Percentiles rank a stretch among this genome's conserved stretches.
Conservation (phyloP, 1,140 invertebrate species). For the Drosophila busckii region DNA sequence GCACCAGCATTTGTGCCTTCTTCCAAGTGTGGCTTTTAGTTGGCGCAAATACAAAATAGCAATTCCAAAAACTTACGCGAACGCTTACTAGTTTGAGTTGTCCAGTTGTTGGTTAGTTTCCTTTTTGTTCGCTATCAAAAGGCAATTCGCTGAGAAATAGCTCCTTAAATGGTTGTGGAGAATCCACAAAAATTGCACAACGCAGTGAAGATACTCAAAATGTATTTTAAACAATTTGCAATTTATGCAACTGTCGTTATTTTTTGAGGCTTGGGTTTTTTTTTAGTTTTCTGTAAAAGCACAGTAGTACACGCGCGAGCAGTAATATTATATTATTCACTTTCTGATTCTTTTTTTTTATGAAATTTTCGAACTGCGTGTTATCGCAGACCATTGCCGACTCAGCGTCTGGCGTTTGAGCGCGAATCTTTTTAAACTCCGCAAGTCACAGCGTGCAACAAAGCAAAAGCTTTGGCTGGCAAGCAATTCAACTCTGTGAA, state of each 20-base stretch:
- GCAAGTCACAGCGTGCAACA: slow-evolving; percentile 12
- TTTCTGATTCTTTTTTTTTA: slow-evolving; percentile 11
- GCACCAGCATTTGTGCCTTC: not conserved
- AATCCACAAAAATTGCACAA: slow-evolving; percentile 31
- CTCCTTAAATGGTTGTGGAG: slow-evolving; percentile 23
- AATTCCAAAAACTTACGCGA: slow-evolving; percentile 49
- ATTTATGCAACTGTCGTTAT: slow-evolving; percentile 7
- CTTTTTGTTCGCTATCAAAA: slow-evolving; percentile 43
- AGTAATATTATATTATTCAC: too few species aligned
- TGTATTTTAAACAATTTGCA: slow-evolving; percentile 15
- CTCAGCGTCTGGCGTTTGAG: slow-evolving; percentile 48
- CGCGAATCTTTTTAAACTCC: slow-evolving; percentile 54
- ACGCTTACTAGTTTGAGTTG: slow-evolving; percentile 17
- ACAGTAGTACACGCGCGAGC: slow-evolving; percentile 25
- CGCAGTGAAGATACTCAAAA: slow-evolving; percentile 10
- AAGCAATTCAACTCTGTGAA: slow-evolving; percentile 6
- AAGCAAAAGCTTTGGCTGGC: slow-evolving; percentile 30
- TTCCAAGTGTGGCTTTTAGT: slow-evolving; percentile 16
- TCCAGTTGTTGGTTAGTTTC: slow-evolving; percentile 40
- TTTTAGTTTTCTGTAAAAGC: slow-evolving; percentile 5
- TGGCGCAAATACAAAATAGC: slow-evolving; percentile 22
- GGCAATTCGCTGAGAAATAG: slow-evolving; percentile 34
- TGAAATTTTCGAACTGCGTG: slow-evolving; percentile 60
- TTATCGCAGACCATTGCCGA: slow-evolving; percentile 68
- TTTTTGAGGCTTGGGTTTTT: not conserved